A percentile compares a stretch with the other conserved stretches of the same genome.
phyloP scores from a whole-genome alignment of 2,797 vertebrate species.

The Lates japonicus region DNA sequence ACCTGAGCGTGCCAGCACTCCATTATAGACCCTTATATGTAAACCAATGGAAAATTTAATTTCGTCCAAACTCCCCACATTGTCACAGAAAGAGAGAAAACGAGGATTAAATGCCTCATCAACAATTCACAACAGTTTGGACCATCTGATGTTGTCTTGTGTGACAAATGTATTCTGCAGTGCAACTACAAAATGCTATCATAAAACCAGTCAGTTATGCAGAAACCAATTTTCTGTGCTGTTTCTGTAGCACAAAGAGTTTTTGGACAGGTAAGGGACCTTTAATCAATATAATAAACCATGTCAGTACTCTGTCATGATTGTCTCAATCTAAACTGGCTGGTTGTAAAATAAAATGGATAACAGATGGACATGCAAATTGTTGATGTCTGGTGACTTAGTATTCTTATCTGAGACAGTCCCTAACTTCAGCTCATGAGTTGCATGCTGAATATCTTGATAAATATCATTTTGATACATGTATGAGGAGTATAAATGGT shows the following conservation, averaged over 20 bases:
- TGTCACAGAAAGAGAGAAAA: slow-evolving; percentile 17
- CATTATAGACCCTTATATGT: slow-evolving; percentile 8
- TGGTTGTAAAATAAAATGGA: neutral
- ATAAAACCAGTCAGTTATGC: neutral
- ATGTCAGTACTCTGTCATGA: neutral
- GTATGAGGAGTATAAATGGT: neutral
- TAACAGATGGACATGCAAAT: too few species aligned
- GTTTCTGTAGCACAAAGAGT: neutral
- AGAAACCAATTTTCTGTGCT: neutral
- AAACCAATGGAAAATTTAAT: slow-evolving; percentile 10
- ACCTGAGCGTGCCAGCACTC: neutral
- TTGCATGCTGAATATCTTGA: too few species aligned
- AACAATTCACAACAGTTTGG: slow-evolving; percentile 31
- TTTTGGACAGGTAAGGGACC: neutral
- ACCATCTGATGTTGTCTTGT: slow-evolving; percentile 29
- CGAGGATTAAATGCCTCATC: slow-evolving; percentile 39
- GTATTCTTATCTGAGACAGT: too few species aligned
- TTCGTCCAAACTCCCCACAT: neutral
- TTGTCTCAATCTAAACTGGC: neutral
- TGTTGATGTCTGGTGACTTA: neutral
- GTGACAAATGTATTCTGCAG: slow-evolving; percentile 40
- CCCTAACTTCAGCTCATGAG: too few species aligned
- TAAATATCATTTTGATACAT: neutral
- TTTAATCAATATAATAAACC: slow-evolving; percentile 4
- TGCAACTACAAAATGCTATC: neutral